Conservation (phyloP, 2,888 invertebrate genomes). For the Eupithecia dodoneata region DNA sequence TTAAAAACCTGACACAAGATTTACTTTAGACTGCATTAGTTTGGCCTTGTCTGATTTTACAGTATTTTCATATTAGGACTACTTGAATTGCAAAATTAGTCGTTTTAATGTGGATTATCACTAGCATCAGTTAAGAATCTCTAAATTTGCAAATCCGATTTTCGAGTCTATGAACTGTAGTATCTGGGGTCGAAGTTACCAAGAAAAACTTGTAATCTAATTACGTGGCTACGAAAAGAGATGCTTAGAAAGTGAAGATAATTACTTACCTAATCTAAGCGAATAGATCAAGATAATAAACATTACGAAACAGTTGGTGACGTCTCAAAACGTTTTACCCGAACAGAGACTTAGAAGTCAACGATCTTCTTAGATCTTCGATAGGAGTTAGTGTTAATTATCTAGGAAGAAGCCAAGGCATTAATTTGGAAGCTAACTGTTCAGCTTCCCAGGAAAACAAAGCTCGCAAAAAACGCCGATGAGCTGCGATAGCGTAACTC, state of each 20-base stretch:
- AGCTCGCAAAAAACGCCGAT: conserved; percentile 37
- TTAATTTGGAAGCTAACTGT: conserved; percentile 49
- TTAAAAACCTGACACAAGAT: neutral
- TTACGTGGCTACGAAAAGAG: conserved; percentile 23
- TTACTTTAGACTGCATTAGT: neutral
- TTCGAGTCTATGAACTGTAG: neutral
- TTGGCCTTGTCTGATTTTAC: conserved; percentile 22
- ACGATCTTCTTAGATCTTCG: neutral
- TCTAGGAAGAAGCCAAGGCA: conserved; percentile 2
- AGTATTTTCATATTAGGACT: conserved; percentile 13
- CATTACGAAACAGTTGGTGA: conserved; percentile 21
- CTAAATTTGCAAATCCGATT: neutral
- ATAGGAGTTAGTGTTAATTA: neutral
- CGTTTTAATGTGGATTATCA: neutral
- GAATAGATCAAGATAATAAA: conserved; percentile 46
- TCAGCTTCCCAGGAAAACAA: conserved; percentile 59
- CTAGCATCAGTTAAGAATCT: neutral
- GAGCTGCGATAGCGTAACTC: conserved; percentile 47
- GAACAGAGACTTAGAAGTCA: neutral
- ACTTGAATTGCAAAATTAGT: conserved; percentile 11
- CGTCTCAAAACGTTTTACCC: neutral
- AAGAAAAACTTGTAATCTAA: conserved; percentile 10
- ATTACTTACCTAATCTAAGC: conserved; percentile 44
- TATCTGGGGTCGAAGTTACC: neutral
- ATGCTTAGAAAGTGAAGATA: conserved; percentile 60